Conservation (phyloP, 1,140 invertebrate genomes). For the Bombus consobrinus region DNA sequence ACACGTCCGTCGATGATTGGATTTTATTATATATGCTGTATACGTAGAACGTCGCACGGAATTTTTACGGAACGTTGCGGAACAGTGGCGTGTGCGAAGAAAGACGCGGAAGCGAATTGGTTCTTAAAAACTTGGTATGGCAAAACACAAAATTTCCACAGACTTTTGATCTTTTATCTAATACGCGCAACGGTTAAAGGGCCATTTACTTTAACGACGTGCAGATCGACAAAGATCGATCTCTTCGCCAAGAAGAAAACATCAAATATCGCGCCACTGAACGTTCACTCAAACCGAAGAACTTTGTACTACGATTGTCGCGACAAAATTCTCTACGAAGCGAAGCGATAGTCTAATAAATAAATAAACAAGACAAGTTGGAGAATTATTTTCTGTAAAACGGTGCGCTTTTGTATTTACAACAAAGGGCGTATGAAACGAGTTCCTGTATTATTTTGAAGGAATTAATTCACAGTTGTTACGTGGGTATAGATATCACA, state of each 20-base stretch:
- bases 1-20: not conserved
- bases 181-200: not conserved
- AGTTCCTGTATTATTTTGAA: not conserved
- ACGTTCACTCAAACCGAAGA: not conserved
- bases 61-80: too few relatives aligned
- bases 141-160: not conserved
- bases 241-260: not conserved
- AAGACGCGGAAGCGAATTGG: too few relatives aligned
- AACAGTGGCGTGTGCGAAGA: too few relatives aligned
- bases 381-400: not conserved
- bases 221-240: not conserved
- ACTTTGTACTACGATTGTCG: not conserved
- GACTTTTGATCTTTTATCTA: not conserved
- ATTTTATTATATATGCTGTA: too few relatives aligned
- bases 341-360: not conserved
- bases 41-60: too few relatives aligned
- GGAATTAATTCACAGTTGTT: slow-evolving; percentile 12
- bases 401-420: not conserved
- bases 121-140: too few relatives aligned
- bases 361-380: not conserved
- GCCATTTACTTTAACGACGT: too few relatives aligned
- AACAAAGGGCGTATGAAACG: not conserved
- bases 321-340: not conserved
- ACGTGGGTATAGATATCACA: slow-evolving; percentile 2
- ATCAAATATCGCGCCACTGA: not conserved